Conservation (phyloP, 2,113 vertebrate genomes). For the Probosciger aterrimus region DNA sequence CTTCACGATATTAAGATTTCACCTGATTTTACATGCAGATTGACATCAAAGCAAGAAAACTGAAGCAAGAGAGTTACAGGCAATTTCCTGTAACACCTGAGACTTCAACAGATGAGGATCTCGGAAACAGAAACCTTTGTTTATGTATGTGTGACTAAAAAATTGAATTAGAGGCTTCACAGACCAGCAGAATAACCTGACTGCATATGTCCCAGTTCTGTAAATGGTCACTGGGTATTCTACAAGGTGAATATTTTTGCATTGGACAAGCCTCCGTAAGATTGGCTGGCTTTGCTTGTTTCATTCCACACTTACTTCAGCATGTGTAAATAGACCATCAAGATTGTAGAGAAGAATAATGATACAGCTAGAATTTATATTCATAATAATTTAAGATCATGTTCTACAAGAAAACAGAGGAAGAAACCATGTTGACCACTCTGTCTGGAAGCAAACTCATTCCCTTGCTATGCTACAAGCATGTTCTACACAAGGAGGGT, state of each 20-base stretch:
- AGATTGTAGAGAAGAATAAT: not conserved
- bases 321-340: not conserved
- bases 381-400: not conserved
- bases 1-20: constrained; percentile 60
- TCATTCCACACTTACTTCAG: constrained; percentile 17
- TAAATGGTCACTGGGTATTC: constrained; percentile 51
- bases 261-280: not conserved
- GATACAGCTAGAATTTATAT: not conserved
- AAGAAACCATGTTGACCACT: not conserved
- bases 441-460: not conserved
- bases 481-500: not conserved
- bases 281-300: not conserved
- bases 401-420: constrained; percentile 19
- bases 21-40: constrained; percentile 67
- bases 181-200: constrained; percentile 23
- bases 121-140: constrained; percentile 46
- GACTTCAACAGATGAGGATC: constrained; percentile 47
- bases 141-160: constrained; percentile 54
- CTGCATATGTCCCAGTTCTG: constrained; percentile 6
- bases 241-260: constrained; percentile 52
- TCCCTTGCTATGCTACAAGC: not conserved
- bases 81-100: constrained; percentile 62
- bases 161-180: constrained; percentile 55
- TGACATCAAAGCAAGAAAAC: constrained; percentile 63
- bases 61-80: constrained; percentile 48